Evolutionary conservation across 2,113 vertebrate genomes (phyloP).

Genomic region (human (Homo sapiens)): GRCh38 chr11:11681501-11682000

Average conservation of each 20-base stretch:
- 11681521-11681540: neutral
- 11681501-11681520: neutral
- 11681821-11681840: neutral
- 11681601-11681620: neutral
- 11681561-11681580: neutral
- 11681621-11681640: neutral
- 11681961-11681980: conserved; percentile 2
- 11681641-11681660: neutral
- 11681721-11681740: neutral
- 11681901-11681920: neutral
- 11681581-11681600: neutral
- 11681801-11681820: neutral
- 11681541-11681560: neutral
- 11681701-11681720: neutral
- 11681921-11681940: neutral
- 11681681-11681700: neutral
- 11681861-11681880: neutral
- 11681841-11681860: neutral
- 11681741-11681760: neutral
- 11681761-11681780: neutral
- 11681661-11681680: neutral
- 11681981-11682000: neutral
- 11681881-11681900: neutral
- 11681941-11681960: neutral
- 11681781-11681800: neutral